Evolutionary conservation across 2,888 invertebrate genomes (phyloP), one percentile per base, ranked within the genome.

Genomic region (Periphyllus acericola): DNA sequence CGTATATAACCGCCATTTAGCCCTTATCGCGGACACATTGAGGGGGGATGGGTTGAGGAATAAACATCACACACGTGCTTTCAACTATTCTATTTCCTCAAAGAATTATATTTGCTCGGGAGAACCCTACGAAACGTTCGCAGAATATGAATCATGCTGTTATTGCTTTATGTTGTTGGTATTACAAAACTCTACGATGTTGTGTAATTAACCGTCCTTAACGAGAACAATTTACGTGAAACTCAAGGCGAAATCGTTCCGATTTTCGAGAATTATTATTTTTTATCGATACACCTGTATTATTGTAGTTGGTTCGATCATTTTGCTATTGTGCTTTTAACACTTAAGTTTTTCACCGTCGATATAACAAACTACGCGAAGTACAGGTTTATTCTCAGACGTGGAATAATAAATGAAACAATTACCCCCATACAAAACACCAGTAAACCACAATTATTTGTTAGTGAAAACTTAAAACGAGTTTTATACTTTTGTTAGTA

Each of bases 1-100:
- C 72, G n/a, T n/a, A 19, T 52, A 72, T 52, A 83, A 83, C 72
- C 32, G 25, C 34, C 46, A 52, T 78, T 78, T 68, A 78, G 68
- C 68, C 32, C 14, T 46, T 46, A 46, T 46, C 68, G 21, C 46
- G 40, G 9, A 32, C 46, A n/a, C n/a, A n/a, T 46, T 8, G 46
- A 46, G 6, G 46, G 46, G 40, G n/a, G 4, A n/a, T 5, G 32
- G 19, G 29, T 14, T 17, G 52, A 71, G n/a, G 29, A 40, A 29
- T 21, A 55, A 79, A 86, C 79, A 78, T 85, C 85, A 78, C 78
- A 78, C 72, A 79, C 85, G 85, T 40, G 34, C 29, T 79, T 52
- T 86, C 52, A 78, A 85, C 85, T 76, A 78, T 85, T 85, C 36
- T 85, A 85, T 85, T 66, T 85, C 78, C 46, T 52, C 76, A 52